Base-by-base conservation (phyloP, 1,140 invertebrate species). In the Chironomus tepperi region DNA sequence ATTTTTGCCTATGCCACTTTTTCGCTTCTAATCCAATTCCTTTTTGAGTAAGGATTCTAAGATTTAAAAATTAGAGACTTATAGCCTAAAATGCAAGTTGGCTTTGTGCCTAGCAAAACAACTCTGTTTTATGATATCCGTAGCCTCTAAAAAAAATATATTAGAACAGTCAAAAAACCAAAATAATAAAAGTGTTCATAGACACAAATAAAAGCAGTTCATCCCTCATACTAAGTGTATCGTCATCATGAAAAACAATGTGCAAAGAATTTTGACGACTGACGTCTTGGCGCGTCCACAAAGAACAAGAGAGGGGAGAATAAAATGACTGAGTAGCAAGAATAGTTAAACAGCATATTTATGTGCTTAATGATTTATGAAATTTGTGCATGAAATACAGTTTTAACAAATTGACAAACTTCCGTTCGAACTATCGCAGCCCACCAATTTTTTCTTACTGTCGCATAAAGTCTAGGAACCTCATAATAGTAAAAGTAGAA, bases 301-400 rank as follows among this genome's bases (percentile, higher is more conserved):
- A 70, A 16, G 19, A 19, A 70, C 7, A 19, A 70, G 65, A 70
- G 9, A 18, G 65, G 65, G 9, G 65, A 10, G 65, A 18, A 9
- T 21, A 10, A 8, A 16, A 7, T n/a, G 65, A 19, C 65, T 6
- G 7, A 7, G 7, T 21, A 19, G 16, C 16, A 70, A 16, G 65
- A 16, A 70, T 34, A 5, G 24, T 18, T n/a, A 57, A 57, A 47
- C 15, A 47, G 43, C 65, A 67, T 67, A 67, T 70, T 70, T 57
- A 57, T 57, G 47, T 57, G 47, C 15, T 57, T 70, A 70, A 70
- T 70, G 65, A 70, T 70, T 70, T 70, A 70, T 70, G 65, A 70
- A 70, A 70, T 57, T 57, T 57, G 47, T 2, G 7, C 47, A 57
- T 70, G 16, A 70, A 70, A 70, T 70, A 8, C 65, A 70, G 16